Base-by-base conservation (phyloP, 2,113 vertebrate genomes). In the Rhadina sibilatrix region DNA sequence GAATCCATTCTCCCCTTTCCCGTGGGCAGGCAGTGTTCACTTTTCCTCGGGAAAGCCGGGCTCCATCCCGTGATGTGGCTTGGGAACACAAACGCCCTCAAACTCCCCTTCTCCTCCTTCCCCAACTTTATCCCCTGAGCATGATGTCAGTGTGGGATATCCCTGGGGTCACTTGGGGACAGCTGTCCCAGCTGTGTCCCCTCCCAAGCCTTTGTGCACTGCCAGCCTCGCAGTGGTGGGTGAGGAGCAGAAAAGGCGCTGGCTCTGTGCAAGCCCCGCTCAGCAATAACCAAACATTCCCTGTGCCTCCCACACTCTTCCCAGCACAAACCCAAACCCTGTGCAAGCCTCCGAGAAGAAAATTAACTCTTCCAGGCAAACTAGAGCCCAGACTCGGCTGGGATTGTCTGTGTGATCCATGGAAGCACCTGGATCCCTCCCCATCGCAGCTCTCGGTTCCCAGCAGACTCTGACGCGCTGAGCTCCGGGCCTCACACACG, bases 11-110 rank as follows among this genome's bases (percentile, higher is more conserved):
- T 40, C 8, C 25, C 12, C 1, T 4, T 37, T 44, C 35, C 54
- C 54, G 7, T 1, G 0, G 10, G 28, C 35, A 22, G 35, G n/a
- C 63, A 38, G 31, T 9, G 64, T 3, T 83, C 69, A 30, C 44
- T 6, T 6, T 6, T 9, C 44, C 12, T 30, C 49, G 23, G 68
- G 53, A 54, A 7, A 64, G 14, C n/a, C 0, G 5, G 13, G 28
- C 37, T 71, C 42, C 40, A 9, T 19, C 11, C 5, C 0, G 0
- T 11, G 31, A 11, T 0, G 12, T 30, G 11, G 16, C 21, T 53
- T n/a, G 28, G 40, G 63, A 64, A 40, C 16, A 44, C 16, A 71
- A 83, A 59, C 0, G 0, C 3, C 13, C 6, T 66, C 2, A 38
- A 38, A 20, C 3, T 59, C 1, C 1, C 2, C 42, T 13, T 52